Base-by-base conservation (phyloP, 1,140 invertebrate species). In the Sarcophaga peregrina region DNA sequence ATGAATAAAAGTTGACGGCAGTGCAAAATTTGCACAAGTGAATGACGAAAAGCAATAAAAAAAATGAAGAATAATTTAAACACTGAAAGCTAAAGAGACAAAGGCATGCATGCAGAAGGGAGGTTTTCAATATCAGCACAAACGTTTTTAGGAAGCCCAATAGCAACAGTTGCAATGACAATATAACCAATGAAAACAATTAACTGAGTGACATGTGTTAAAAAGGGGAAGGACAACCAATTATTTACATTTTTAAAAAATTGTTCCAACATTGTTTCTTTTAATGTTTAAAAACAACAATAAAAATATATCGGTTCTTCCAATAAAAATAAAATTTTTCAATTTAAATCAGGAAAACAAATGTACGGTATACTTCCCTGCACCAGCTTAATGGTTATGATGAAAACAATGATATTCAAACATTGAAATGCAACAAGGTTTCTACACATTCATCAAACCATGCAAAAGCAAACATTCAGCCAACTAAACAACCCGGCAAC, bases 61-160 rank as follows among this genome's bases (percentile, higher is more conserved):
- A 68, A 1, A 68, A 15, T n/a, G n/a, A 11, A 11, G 52, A 54
- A 15, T 15, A 54, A 54, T 9, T 9, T 17, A 17, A 72, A 25
- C 62, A 72, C 8, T 17, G 10, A 62, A n/a, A 11, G 58, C n/a
- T 25, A 72, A 6, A 72, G 62, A 17, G 45, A 74, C 73, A 74
- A 5, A 10, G 50, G 13, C 8, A 52, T 10, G 1, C 8, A 52
- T 10, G 13, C 50, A 74, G 20, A 45, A 13, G 73, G 45, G 5
- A 45, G 73, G 25, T 45, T 74, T 74, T 74, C 25, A 74, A 74
- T 74, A 74, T 74, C 73, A 74, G 25, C 73, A 74, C 45, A 74
- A 74, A 74, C 73, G 73, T 74, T 74, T 74, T 74, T 74, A 13
- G 73, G 73, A 74, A 74, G 73, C 73, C 73, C 73, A 74, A 74